Base-by-base conservation (phyloP, 2,797 vertebrate species). In the Amazona finschi region DNA sequence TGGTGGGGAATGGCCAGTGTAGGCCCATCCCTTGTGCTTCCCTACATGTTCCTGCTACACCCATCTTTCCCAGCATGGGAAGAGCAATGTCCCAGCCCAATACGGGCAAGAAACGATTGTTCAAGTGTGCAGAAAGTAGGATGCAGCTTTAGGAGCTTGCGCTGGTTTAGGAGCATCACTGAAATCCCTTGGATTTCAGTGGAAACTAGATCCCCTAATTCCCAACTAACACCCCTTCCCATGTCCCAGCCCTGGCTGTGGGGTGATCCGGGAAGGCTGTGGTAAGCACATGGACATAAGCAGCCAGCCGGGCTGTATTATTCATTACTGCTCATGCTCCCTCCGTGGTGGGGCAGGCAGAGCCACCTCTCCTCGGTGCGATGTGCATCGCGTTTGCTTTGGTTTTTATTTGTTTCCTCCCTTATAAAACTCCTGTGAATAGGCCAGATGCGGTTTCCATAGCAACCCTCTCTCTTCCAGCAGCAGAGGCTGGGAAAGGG, bases 401-500 rank as follows among this genome's bases (percentile, higher is more conserved):
- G 22, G 78, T 93, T 89, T 93, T 88, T 89, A 72, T 96, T 97
- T 72, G 78, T 94, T 95, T 96, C 90, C 87, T 82, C 9, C 38
- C 86, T 85, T 77, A 65, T 31, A 69, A 96, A 95, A 95, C 90
- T 88, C 96, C 0, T 66, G 92, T 20, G 92, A 96, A 61, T 71
- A 46, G 84, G 87, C 96, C 96, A 95, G 97, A 96, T 97, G 97
- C 64, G 8, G 97, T 98, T 97, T 95, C 97, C 96, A 97, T 95
- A 55, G 97, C 92, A 97, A 98, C 98, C 38, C 5, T 12, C 90
- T 72, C 94, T 93, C 86, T 72, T 85, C 62, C 11, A 47, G 84
- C 82, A 77, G 78, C 94, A 43, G 80, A 89, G 69, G 93, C 97
- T 80, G 90, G 74, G 69, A 93, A 93, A 96, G 93, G 43, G 20